phyloP scores from a whole-genome alignment of 1,140 invertebrate genomes.

The Chelonus insularis region DNA sequence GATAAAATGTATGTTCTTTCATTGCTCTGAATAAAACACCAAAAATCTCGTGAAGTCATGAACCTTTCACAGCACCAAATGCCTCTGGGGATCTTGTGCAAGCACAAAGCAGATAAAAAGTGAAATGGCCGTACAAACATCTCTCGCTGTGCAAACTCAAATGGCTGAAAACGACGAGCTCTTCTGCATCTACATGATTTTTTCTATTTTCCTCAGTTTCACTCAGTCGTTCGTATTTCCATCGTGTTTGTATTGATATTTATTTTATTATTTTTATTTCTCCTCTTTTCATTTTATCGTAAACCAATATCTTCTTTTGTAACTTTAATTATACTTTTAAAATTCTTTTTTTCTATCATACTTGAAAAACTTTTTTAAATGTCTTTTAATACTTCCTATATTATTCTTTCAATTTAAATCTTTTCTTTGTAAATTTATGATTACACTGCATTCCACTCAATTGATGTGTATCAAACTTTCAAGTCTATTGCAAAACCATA shows the following conservation, averaged over 20 bases:
- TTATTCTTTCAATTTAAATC: no score
- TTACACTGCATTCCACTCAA: neutral
- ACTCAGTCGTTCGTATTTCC: neutral
- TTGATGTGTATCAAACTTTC: constrained; percentile 18
- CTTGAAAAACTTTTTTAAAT: no score
- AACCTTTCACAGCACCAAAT: constrained; percentile 20
- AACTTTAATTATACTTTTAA: no score
- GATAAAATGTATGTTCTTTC: constrained; percentile 1
- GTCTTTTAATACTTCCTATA: no score
- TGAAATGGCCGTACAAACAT: constrained; percentile 29
- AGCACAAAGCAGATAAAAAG: constrained; percentile 13
- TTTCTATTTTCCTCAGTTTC: constrained; percentile 6
- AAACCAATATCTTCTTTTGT: no score
- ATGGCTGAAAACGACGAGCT: constrained; percentile 35
- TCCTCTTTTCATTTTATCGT: no score
- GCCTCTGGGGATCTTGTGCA: neutral
- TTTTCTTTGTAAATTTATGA: no score
- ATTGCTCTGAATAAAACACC: constrained; percentile 12
- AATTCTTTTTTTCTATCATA: no score
- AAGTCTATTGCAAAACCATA: constrained; percentile 11
- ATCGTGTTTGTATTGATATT: neutral
- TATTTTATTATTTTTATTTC: neutral
- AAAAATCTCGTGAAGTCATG: constrained; percentile 37
- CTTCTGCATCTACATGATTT: constrained; percentile 4
- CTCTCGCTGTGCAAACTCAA: constrained; percentile 45